Evolutionary conservation across 2,113 vertebrate genomes (phyloP).

Genomic region (Dipodomys stephensi): DNA sequence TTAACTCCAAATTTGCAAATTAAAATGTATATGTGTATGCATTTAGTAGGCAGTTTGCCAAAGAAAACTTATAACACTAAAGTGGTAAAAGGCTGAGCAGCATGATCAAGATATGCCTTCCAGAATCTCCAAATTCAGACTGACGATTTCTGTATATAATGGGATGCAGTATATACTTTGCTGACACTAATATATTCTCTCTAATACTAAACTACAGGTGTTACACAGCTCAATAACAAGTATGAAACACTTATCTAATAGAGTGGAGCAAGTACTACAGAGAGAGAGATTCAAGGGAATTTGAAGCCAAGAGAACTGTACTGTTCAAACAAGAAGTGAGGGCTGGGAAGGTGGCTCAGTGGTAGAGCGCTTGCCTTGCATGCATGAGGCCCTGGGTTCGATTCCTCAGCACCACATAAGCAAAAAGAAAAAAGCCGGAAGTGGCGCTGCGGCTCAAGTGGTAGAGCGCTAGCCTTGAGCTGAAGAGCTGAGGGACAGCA

Average conservation of each 20-base stretch:
- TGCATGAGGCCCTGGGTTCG: too few species aligned
- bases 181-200: constrained; percentile 5
- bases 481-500: too few species aligned
- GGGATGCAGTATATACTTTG: not conserved
- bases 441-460: too few species aligned
- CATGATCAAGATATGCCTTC: not conserved
- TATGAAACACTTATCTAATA: constrained; percentile 14
- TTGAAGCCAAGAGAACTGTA: not conserved
- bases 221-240: constrained; percentile 22
- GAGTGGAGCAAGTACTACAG: not conserved
- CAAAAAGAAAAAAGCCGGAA: too few species aligned
- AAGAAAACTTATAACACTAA: constrained; percentile 22
- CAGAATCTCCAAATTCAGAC: constrained; percentile 33
- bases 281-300: not conserved
- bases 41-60: constrained; percentile 20
- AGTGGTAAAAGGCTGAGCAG: not conserved
- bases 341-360: too few species aligned
- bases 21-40: not conserved
- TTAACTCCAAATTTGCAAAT: constrained; percentile 19
- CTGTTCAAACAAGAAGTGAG: constrained; percentile 47
- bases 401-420: too few species aligned
- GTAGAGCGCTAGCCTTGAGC: too few species aligned
- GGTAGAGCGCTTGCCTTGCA: too few species aligned
- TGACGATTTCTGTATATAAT: not conserved
- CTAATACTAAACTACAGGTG: constrained; percentile 8